A percentile compares a stretch with the other conserved stretches of the same genome.
Evolutionary conservation across 2,888 invertebrate genomes (phyloP).

Genomic region (Cheilosia impressa): DNA sequence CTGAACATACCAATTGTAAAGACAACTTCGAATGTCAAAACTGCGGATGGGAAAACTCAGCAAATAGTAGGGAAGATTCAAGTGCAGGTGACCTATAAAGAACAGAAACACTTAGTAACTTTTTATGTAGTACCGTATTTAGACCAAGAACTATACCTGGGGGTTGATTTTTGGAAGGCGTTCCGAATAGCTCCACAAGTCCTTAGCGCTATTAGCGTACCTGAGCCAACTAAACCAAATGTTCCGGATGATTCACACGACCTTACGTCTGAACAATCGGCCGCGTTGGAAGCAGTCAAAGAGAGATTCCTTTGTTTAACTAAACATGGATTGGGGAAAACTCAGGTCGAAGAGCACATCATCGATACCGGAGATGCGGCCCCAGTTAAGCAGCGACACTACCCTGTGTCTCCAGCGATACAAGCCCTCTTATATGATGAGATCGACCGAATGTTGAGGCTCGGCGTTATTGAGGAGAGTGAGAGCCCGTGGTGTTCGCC

Average conservation of each 20-base stretch:
- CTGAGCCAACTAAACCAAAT: not conserved
- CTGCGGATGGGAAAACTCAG: no score
- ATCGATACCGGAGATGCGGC: no score
- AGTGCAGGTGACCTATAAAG: not conserved
- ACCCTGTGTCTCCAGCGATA: no score
- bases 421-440: no score
- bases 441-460: slow-evolving; percentile 17
- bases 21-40: no score
- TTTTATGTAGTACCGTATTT: not conserved
- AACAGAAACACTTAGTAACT: not conserved
- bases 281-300: not conserved
- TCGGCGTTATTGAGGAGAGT: slow-evolving; percentile 66
- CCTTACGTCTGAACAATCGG: not conserved
- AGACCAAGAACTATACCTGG: not conserved
- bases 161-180: not conserved
- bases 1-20: no score
- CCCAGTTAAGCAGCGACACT: no score
- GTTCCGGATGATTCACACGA: not conserved
- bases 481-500: slow-evolving; percentile 78
- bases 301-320: slow-evolving; percentile 14
- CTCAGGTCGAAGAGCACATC: not conserved
- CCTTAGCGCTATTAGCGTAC: no score
- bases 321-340: slow-evolving; percentile 28
- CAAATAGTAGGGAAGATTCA: no score
- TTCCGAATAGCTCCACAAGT: not conserved